A percentile compares a stretch with the other conserved stretches of the same genome.
These are phyloP conservation scores for Clitarchus hookeri DNA, from an alignment of 2,888 invertebrate species.

Conservation along the genomic window DNA sequence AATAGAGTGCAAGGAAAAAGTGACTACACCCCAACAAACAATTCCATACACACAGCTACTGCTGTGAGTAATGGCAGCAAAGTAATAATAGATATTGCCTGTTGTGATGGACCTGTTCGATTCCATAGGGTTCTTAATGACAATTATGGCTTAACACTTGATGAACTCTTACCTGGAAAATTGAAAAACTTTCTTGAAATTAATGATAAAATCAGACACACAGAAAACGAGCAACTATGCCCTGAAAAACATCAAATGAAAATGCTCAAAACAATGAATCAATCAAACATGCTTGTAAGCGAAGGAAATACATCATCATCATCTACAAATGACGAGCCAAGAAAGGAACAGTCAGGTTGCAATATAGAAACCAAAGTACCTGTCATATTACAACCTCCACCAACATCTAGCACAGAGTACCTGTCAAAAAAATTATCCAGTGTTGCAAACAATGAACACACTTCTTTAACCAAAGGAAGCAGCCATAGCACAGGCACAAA, in stretches of 20 bases:
- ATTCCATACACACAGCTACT: conserved; percentile 24
- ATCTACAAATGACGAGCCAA: not conserved
- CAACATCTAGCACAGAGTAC: not conserved
- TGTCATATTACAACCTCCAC: not conserved
- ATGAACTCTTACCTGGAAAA: conserved; percentile 43
- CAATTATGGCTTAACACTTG: conserved; percentile 66
- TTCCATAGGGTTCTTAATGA: conserved; percentile 85
- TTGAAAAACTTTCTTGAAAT: not conserved
- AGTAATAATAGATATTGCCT: conserved; percentile 83
- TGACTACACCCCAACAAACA: not conserved
- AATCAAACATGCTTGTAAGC: not conserved
- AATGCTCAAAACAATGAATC: not conserved
- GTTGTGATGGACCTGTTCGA: conserved; percentile 87
- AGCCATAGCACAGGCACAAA: conserved; percentile 27
- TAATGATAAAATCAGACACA: not conserved
- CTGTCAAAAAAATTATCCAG: not conserved
- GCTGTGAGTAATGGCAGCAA: conserved; percentile 50
- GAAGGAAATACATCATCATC: not conserved
- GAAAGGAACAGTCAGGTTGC: not conserved
- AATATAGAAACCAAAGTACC: not conserved
- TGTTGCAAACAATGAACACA: conserved; percentile 51
- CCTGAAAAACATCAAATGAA: not conserved
- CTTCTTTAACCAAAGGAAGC: conserved; percentile 17
- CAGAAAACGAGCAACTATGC: not conserved
- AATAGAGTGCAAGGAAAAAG: not conserved